Evolutionary conservation across 2,797 vertebrate species (phyloP).

Genomic region (Anguilla marmorata): DNA sequence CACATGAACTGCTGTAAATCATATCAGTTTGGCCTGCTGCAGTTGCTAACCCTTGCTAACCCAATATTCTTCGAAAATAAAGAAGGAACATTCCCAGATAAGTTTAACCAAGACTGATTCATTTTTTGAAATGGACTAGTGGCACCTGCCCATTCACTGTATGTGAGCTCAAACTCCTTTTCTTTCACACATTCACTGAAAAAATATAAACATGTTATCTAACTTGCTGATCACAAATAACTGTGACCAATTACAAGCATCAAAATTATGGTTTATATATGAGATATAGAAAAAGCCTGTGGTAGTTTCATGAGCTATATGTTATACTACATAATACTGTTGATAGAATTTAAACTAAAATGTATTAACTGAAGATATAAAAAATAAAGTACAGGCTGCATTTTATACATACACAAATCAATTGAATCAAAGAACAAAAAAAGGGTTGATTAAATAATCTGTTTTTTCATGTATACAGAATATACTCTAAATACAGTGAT

Average conservation of each 20-base stretch:
- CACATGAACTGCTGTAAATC: not conserved
- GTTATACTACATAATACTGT: not conserved
- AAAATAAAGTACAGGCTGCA: not conserved
- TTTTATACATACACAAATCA: not conserved
- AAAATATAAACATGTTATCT: not conserved
- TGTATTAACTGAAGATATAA: not conserved
- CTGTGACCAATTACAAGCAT: not conserved
- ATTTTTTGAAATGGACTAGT: not conserved
- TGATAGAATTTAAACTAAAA: not conserved
- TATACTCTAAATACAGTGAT: no score
- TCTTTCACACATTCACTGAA: not conserved
- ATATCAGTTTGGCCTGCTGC: not conserved
- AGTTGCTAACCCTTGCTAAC: not conserved
- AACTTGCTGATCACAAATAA: not conserved
- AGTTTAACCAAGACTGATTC: not conserved
- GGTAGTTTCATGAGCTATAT: not conserved
- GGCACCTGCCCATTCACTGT: not conserved
- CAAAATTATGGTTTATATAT: no score
- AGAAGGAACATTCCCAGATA: not conserved
- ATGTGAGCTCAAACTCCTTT: not conserved
- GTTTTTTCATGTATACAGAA: no score
- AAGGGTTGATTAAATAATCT: not conserved
- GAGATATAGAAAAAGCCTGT: not conserved
- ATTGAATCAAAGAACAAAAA: not conserved
- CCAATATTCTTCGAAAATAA: conserved; percentile 12